These are phyloP conservation scores for Colinus virginianus DNA, from an alignment of 2,113 vertebrate genomes.

Conservation along the genomic window DNA sequence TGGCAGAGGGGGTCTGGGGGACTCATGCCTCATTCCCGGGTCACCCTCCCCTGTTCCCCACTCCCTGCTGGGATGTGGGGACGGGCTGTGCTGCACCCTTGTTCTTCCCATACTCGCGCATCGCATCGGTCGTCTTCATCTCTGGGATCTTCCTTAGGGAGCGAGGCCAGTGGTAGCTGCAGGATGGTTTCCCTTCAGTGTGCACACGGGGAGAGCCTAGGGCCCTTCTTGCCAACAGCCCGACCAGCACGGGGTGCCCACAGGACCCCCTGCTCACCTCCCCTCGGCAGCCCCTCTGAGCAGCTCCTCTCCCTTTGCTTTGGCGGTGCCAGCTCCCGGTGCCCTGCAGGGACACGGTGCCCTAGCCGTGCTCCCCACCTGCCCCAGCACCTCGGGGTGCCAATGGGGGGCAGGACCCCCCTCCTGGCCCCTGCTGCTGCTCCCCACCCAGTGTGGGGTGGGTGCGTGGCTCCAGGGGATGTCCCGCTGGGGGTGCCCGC, in stretches of 20 bases:
- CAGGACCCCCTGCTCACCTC: background rate
- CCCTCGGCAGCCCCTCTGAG: background rate
- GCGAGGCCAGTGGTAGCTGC: background rate
- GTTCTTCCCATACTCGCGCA: slow-evolving; percentile 37
- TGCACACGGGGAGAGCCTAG: no score
- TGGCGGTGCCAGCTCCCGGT: background rate
- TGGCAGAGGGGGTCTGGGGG: background rate
- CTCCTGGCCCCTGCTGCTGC: background rate
- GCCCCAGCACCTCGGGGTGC: background rate
- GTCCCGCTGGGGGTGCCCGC: background rate
- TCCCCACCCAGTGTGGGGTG: background rate
- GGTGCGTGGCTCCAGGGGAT: background rate
- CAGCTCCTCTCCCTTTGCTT: slow-evolving; percentile 5
- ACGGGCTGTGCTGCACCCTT: slow-evolving; percentile 14
- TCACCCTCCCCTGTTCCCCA: background rate
- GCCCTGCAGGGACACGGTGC: background rate
- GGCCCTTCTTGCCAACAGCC: background rate
- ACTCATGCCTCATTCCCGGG: background rate
- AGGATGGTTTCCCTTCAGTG: background rate
- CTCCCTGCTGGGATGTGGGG: fast-evolving
- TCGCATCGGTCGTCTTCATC: slow-evolving; percentile 28
- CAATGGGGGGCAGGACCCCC: slow-evolving; percentile 56
- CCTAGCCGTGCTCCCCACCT: background rate
- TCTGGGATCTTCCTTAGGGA: slow-evolving; percentile 46
- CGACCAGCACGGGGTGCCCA: fast-evolving